phyloP scores from a whole-genome alignment of 2,113 vertebrate genomes.

The Trochalopteron elliotii region DNA sequence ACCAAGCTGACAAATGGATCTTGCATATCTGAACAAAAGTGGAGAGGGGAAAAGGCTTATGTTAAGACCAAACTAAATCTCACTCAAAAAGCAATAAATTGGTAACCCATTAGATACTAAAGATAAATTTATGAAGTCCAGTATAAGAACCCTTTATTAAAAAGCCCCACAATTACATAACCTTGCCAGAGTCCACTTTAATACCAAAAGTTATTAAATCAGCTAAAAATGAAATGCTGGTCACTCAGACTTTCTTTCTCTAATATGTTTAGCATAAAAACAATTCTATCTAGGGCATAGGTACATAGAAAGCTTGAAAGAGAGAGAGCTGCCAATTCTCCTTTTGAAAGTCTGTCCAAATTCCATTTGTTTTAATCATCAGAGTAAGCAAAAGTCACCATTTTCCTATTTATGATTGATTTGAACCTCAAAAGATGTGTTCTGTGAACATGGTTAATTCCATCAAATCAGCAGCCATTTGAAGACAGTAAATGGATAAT shows the following conservation, averaged over 20 bases:
- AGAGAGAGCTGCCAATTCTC: background rate
- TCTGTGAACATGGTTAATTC: background rate
- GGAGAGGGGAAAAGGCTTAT: rapidly evolving
- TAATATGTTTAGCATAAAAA: rapidly evolving
- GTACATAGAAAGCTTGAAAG: background rate
- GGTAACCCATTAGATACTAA: background rate
- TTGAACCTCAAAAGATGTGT: background rate
- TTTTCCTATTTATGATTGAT: background rate
- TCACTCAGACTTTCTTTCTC: background rate
- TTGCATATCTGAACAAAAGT: background rate
- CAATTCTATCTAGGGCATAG: background rate
- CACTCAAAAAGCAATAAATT: background rate
- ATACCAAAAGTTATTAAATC: background rate
- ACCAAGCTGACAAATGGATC: background rate
- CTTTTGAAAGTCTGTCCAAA: background rate
- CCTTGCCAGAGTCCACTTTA: background rate
- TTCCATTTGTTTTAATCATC: background rate
- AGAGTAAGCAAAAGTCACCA: background rate
- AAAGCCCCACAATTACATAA: background rate
- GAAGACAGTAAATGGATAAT: background rate
- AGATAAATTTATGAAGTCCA: background rate
- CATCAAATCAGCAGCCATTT: background rate
- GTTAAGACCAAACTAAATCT: background rate
- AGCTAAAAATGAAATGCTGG: background rate
- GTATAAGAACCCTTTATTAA: background rate